A percentile compares a stretch with the other conserved stretches of the same genome.
Conservation (phyloP, 2,113 vertebrate genomes). For the Crotalus horridus region DNA sequence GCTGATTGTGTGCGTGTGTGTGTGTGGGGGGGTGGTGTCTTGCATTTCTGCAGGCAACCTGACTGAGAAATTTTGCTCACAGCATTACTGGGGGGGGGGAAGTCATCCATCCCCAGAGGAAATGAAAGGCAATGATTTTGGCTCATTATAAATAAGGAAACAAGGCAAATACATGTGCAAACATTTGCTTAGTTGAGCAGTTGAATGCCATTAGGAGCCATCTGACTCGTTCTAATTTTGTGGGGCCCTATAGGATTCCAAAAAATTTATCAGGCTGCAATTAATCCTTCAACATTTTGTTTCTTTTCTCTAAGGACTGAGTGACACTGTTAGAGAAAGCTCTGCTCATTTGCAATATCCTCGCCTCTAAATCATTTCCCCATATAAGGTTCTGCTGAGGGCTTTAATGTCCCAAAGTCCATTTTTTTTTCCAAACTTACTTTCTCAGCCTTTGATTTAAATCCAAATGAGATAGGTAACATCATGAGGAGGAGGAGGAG, state of each 20-base stretch:
- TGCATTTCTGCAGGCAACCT: neutral
- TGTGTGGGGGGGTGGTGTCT: neutral
- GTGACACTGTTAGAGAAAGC: neutral
- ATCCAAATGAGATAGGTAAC: neutral
- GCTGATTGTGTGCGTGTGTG: neutral
- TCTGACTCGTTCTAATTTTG: neutral
- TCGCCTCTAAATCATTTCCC: neutral
- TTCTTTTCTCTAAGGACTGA: neutral
- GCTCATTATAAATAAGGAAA: neutral
- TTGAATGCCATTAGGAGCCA: conserved; percentile 6
- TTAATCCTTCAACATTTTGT: conserved; percentile 11
- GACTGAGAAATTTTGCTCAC: neutral
- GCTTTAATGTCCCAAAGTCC: neutral
- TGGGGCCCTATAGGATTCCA: neutral
- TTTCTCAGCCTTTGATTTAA: neutral
- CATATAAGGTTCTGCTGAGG: neutral
- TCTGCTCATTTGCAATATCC: neutral
- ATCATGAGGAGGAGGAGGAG: no score
- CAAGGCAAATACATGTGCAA: neutral
- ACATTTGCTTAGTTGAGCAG: conserved; percentile 10
- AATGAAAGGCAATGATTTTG: neutral
- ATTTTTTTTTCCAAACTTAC: no score
- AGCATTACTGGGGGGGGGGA: neutral
- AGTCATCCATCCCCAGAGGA: neutral
- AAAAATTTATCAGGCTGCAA: neutral